These are phyloP conservation scores for Bradypodion pumilum DNA, from an alignment of 2,797 vertebrate genomes.

Conservation along the genomic window DNA sequence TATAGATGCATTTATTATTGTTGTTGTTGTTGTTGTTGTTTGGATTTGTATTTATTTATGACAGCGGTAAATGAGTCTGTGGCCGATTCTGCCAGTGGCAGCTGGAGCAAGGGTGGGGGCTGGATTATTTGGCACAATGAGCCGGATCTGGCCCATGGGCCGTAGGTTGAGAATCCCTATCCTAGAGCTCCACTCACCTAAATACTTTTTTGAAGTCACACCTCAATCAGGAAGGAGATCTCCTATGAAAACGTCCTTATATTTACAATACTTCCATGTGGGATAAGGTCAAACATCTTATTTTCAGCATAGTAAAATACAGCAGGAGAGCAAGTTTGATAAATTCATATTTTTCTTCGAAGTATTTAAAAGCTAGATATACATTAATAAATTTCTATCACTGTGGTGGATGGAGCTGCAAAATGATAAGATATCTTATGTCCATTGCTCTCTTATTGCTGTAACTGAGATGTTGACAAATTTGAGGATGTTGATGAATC, in stretches of 20 bases:
- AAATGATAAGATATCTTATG: slow-evolving; percentile 77
- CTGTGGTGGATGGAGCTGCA: slow-evolving; percentile 74
- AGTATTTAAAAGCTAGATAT: slow-evolving; percentile 71
- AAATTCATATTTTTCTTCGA: slow-evolving; percentile 69
- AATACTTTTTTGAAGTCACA: not conserved
- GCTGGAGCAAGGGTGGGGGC: too few relatives aligned
- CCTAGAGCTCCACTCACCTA: too few relatives aligned
- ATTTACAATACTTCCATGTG: not conserved
- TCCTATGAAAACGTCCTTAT: not conserved
- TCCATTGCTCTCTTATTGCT: slow-evolving; percentile 79
- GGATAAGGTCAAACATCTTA: slow-evolving; percentile 52
- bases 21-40: too few relatives aligned
- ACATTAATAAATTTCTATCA: slow-evolving; percentile 80
- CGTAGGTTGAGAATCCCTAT: too few relatives aligned
- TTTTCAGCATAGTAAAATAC: slow-evolving; percentile 70
- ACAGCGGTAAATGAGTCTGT: too few relatives aligned
- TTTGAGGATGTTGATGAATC: slow-evolving; percentile 81
- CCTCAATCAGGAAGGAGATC: not conserved
- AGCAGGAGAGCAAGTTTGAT: slow-evolving; percentile 69
- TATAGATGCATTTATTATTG: too few relatives aligned
- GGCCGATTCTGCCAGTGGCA: too few relatives aligned
- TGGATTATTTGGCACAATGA: too few relatives aligned
- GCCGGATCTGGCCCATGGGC: too few relatives aligned
- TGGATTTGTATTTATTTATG: too few relatives aligned
- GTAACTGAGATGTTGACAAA: slow-evolving; percentile 84